Conservation (phyloP, 2,888 invertebrate species). For the Lycophotia porphyrea region DNA sequence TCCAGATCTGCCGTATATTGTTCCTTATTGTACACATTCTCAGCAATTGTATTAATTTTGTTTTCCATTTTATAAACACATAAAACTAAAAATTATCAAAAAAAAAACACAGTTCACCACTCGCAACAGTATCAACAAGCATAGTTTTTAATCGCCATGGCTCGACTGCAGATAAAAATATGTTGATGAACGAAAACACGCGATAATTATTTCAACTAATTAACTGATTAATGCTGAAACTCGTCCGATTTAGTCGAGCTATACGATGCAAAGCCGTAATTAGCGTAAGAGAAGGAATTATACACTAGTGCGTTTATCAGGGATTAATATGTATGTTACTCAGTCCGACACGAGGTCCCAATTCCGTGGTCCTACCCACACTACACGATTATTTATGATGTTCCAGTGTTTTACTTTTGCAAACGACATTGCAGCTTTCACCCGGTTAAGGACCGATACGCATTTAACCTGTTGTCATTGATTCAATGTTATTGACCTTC, state of each 20-base stretch:
- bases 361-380: not conserved
- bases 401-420: constrained; percentile 35
- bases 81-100: constrained; percentile 17
- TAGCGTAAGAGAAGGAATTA: constrained; percentile 33
- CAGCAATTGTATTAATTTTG: constrained; percentile 73
- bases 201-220: constrained; percentile 39
- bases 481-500: constrained; percentile 24
- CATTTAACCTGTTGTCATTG: constrained; percentile 11
- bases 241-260: constrained; percentile 56
- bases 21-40: constrained; percentile 68
- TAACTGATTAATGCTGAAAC: constrained; percentile 35
- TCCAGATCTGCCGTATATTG: constrained; percentile 79
- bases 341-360: not conserved
- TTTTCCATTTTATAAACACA: constrained; percentile 65
- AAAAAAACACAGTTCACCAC: constrained; percentile 19
- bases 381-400: not conserved
- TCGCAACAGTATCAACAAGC: constrained; percentile 75
- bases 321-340: constrained; percentile 47
- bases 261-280: constrained; percentile 41
- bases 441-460: constrained; percentile 31
- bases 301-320: constrained; percentile 58
- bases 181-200: constrained; percentile 56
- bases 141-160: constrained; percentile 45
- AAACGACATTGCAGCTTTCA: constrained; percentile 24
- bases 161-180: constrained; percentile 57